Percentiles rank a stretch among this genome's conserved stretches.
These are phyloP conservation scores for Caloenas nicobarica DNA, from an alignment of 2,113 vertebrate species.

Conservation along the genomic window DNA sequence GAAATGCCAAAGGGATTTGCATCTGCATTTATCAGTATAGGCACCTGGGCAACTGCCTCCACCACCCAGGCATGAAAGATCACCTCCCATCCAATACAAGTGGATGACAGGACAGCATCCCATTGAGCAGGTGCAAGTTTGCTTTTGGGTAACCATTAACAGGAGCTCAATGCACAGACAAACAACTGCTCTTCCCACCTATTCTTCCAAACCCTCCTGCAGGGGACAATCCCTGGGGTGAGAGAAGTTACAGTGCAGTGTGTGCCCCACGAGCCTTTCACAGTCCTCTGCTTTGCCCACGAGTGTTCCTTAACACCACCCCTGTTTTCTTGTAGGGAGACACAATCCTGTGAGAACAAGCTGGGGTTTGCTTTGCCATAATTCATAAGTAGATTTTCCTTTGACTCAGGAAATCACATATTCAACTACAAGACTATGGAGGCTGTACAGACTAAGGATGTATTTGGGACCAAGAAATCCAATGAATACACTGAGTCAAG, in stretches of 20 bases:
- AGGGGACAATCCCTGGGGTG: background rate
- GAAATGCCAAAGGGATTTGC: background rate
- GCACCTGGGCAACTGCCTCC: background rate
- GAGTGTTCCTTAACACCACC: too few species aligned
- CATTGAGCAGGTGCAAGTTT: background rate
- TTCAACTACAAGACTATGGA: background rate
- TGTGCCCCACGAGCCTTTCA: background rate
- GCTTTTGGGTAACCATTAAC: conserved; percentile 28
- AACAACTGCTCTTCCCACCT: background rate
- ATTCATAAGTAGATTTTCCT: background rate
- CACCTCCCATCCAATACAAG: background rate
- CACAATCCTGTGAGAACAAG: background rate
- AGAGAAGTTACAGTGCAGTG: fast-evolving
- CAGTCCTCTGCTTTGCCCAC: background rate
- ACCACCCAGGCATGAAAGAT: background rate
- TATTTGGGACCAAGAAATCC: background rate
- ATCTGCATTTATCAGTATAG: background rate
- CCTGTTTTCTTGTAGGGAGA: fast-evolving
- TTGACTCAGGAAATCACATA: background rate
- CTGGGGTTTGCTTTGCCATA: background rate
- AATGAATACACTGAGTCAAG: background rate
- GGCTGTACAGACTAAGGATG: background rate
- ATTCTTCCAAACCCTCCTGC: background rate
- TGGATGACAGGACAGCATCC: background rate
- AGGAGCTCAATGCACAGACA: background rate